Evolutionary conservation across 1,140 invertebrate species (phyloP).

Genomic region (Dufourea novaeangliae): DNA sequence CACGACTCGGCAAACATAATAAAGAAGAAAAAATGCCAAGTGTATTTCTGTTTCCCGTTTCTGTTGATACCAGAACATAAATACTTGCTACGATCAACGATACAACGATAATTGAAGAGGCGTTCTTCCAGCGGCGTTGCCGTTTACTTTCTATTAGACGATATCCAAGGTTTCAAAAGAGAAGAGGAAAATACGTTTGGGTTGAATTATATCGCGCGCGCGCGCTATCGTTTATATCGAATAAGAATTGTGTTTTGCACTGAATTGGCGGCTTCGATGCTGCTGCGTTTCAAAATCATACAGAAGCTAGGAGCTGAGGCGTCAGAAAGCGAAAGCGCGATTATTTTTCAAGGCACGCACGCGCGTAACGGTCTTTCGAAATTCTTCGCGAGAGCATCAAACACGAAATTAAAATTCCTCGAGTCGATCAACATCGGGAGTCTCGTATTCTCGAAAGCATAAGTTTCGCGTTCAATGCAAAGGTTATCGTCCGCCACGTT

Average conservation of each 20-base stretch:
- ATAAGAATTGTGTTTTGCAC: neutral
- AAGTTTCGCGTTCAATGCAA: neutral
- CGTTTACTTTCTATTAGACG: neutral
- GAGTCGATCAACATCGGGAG: slow-evolving; percentile 2
- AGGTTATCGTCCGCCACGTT: slow-evolving; percentile 1
- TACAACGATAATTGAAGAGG: neutral
- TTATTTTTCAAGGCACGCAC: slow-evolving; percentile 48
- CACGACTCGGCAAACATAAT: no score
- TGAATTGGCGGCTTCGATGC: neutral
- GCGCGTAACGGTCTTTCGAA: slow-evolving; percentile 58
- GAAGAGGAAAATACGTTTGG: neutral
- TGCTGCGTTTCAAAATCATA: neutral
- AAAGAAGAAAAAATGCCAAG: neutral
- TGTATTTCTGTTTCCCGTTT: neutral
- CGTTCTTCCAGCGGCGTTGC: neutral
- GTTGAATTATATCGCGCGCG: neutral
- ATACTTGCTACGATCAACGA: neutral
- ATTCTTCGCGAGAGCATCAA: slow-evolving; percentile 17
- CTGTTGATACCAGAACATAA: neutral
- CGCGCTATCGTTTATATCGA: neutral
- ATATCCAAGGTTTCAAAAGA: neutral
- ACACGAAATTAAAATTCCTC: slow-evolving; percentile 13
- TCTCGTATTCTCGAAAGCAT: neutral
- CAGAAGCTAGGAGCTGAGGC: neutral
- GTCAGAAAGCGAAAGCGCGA: slow-evolving; percentile 54